These are phyloP conservation scores for Bactericera cockerelli DNA, from an alignment of 1,140 invertebrate species.

Conservation along the genomic window DNA sequence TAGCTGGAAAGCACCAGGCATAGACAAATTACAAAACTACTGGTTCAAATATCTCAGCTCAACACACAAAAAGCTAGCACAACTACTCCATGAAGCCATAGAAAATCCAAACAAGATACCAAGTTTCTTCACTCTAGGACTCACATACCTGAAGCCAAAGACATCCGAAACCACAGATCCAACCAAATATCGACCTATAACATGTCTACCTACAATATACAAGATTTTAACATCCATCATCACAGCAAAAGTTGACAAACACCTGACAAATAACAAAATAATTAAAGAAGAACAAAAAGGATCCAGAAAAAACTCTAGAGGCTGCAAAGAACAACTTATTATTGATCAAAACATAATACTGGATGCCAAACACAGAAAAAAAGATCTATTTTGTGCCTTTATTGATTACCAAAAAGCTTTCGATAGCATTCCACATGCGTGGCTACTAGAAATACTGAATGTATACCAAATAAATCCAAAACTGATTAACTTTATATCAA, in stretches of 20 bases:
- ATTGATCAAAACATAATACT: no score
- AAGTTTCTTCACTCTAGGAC: neutral
- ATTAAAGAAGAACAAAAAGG: conserved; percentile 20
- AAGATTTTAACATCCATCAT: conserved; percentile 15
- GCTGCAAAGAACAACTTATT: conserved; percentile 15
- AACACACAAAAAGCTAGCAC: neutral
- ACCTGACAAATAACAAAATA: conserved; percentile 15
- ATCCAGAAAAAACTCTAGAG: neutral
- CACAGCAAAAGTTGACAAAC: conserved; percentile 15
- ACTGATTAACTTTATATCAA: no score
- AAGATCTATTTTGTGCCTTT: no score
- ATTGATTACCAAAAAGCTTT: no score
- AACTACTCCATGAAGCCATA: neutral
- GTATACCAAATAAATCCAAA: no score
- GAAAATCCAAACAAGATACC: neutral
- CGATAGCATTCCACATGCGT: no score
- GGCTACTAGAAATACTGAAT: no score
- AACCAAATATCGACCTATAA: neutral
- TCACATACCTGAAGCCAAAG: neutral
- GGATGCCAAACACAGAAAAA: no score
- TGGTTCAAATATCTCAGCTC: neutral
- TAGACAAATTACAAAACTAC: conserved; percentile 9
- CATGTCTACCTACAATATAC: conserved; percentile 7
- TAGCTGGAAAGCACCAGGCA: conserved; percentile 10
- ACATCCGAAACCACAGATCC: neutral